phyloP scores from a whole-genome alignment of 2,797 vertebrate genomes.

The Myiothlypis chrysogaster region DNA sequence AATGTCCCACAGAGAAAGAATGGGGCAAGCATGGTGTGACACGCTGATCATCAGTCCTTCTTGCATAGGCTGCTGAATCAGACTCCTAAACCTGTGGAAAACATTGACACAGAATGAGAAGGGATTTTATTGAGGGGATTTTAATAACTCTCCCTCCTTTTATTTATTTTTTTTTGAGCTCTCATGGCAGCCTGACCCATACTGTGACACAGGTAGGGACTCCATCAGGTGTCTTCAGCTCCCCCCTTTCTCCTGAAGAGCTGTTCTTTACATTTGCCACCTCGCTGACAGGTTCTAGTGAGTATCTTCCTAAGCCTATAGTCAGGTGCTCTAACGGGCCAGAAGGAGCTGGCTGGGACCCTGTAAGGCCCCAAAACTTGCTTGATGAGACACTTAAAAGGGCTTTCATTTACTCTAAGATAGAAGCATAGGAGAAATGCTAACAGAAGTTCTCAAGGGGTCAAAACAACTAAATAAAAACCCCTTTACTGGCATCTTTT shows the following conservation, averaged over 20 bases:
- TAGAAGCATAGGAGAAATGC: neutral
- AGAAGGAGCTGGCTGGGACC: neutral
- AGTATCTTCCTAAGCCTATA: neutral
- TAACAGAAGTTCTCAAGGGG: neutral
- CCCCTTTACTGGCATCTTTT: neutral
- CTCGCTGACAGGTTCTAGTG: neutral
- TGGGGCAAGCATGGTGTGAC: neutral
- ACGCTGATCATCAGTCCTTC: neutral
- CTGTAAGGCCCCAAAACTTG: neutral
- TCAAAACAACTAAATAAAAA: neutral
- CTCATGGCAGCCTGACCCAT: neutral
- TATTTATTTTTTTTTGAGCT: neutral
- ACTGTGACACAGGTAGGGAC: neutral
- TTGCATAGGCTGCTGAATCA: neutral
- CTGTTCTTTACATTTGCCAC: neutral
- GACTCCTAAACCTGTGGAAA: neutral
- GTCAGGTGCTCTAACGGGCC: neutral
- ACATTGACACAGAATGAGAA: neutral
- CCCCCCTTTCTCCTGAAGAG: neutral
- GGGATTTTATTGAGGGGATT: accelerated
- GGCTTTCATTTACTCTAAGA: neutral
- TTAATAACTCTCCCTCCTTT: neutral
- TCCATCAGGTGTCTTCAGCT: neutral
- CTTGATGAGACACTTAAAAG: neutral
- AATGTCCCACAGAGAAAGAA: neutral